phyloP scores from a whole-genome alignment of 2,113 vertebrate species.

The Gobiocypris rarus region DNA sequence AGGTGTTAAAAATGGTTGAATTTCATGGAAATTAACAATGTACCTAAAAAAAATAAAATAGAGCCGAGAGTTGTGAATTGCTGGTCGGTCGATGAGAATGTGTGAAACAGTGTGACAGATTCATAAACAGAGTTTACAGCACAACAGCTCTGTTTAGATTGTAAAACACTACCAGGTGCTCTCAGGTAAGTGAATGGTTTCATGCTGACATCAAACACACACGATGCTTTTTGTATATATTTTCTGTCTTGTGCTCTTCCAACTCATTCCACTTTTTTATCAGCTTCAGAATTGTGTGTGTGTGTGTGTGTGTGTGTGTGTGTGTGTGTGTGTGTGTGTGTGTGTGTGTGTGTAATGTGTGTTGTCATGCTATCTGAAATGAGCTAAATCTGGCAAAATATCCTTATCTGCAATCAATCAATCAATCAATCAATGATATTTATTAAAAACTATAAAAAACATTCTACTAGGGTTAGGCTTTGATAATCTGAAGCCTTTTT shows the following conservation, averaged over 20 bases:
- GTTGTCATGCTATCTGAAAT: too few species aligned
- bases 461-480: too few species aligned
- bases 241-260: background rate
- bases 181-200: conserved; percentile 40
- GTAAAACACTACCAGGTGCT: conserved; percentile 75
- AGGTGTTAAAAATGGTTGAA: background rate
- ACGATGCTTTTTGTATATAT: background rate
- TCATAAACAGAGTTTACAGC: conserved; percentile 72
- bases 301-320: too few species aligned
- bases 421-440: too few species aligned
- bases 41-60: background rate
- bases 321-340: too few species aligned
- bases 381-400: too few species aligned
- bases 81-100: background rate
- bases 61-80: background rate
- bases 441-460: too few species aligned
- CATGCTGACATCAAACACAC: too few species aligned
- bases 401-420: too few species aligned
- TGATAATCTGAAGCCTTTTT: background rate
- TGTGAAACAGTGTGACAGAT: conserved; percentile 40
- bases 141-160: conserved; percentile 72
- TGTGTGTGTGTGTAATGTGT: background rate
- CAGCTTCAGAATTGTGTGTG: too few species aligned
- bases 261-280: background rate
- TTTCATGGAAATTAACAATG: background rate